Evolutionary conservation across 2,888 invertebrate species (phyloP).

Genomic region (Papilio gigon): DNA sequence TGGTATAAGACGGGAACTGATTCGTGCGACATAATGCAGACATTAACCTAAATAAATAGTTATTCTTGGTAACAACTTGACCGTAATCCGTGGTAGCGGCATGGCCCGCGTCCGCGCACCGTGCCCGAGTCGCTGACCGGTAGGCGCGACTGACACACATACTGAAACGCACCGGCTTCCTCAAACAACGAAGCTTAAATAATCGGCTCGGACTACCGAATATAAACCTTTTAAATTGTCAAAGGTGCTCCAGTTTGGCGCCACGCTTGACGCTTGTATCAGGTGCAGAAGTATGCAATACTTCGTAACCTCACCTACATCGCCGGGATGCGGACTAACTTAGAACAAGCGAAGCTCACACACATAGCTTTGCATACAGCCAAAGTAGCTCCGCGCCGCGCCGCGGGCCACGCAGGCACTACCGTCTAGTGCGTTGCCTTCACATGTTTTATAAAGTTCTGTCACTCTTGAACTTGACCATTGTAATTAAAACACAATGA

Average conservation of each 20-base stretch:
- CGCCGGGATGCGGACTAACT: neutral
- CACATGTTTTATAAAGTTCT: neutral
- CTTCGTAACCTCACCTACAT: neutral
- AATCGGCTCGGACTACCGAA: neutral
- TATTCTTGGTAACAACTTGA: neutral
- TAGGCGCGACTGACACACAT: neutral
- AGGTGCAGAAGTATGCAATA: conserved; percentile 5
- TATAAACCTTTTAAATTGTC: too few species aligned
- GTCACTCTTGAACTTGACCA: neutral
- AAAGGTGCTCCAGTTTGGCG: neutral
- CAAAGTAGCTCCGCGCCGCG: too few species aligned
- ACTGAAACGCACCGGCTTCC: neutral
- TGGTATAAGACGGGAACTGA: too few species aligned
- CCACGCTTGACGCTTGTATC: neutral
- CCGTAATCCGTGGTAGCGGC: neutral
- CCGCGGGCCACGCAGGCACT: neutral
- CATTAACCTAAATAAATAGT: neutral
- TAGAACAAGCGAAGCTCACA: conserved; percentile 20
- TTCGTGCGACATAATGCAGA: too few species aligned
- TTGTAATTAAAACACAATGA: neutral
- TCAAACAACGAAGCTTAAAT: neutral
- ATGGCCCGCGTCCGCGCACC: neutral
- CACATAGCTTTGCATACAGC: conserved; percentile 40
- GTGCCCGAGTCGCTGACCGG: neutral
- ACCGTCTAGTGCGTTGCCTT: neutral